Evolutionary conservation across 2,113 vertebrate species (phyloP).

Genomic region (Podarcis muralis): DNA sequence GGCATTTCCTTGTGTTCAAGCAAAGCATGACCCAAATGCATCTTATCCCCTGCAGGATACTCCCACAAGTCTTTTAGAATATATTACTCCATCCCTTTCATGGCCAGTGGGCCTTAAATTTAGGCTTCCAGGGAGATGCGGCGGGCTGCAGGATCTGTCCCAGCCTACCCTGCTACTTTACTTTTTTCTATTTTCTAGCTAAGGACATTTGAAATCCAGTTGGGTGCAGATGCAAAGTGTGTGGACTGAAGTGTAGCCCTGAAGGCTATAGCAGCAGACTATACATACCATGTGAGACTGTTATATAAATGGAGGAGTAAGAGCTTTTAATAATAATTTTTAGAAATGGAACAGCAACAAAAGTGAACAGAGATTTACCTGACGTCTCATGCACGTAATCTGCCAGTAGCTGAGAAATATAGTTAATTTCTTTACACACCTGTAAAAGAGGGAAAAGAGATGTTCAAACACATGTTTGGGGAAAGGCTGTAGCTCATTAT

Average conservation of each 20-base stretch:
- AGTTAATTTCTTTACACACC: constrained; percentile 90
- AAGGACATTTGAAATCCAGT: neutral
- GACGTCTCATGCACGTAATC: constrained; percentile 81
- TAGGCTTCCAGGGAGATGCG: neutral
- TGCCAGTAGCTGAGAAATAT: constrained; percentile 80
- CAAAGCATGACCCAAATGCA: too few species aligned
- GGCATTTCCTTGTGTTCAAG: too few species aligned
- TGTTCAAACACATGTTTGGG: neutral
- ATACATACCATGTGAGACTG: neutral
- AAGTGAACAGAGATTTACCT: constrained; percentile 71
- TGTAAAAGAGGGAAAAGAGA: constrained; percentile 48
- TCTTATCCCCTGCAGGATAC: neutral
- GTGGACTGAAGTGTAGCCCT: neutral
- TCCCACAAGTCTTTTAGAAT: too few species aligned
- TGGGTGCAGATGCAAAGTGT: neutral
- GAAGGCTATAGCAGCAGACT: neutral
- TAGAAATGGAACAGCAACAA: neutral
- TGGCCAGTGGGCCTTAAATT: neutral
- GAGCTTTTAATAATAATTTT: neutral
- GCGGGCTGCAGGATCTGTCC: neutral
- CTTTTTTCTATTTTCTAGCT: neutral
- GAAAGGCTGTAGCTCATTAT: neutral
- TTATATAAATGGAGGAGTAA: neutral
- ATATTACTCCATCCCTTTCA: neutral
- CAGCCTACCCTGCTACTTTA: neutral